Evolutionary conservation across 2,797 vertebrate genomes (phyloP).

Genomic region (Propithecus perrieri): DNA sequence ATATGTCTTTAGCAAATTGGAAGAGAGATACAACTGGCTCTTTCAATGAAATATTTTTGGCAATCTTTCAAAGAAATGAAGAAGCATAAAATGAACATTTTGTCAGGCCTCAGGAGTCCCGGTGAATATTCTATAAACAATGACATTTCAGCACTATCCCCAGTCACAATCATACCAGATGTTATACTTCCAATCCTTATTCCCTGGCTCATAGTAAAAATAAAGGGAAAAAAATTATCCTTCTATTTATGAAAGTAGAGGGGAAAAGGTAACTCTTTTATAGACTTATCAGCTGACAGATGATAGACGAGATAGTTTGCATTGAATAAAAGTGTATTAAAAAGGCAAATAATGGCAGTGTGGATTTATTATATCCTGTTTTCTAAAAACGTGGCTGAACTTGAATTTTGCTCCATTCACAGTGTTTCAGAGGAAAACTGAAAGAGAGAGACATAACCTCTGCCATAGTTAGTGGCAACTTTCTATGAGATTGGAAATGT

Average conservation of each 20-base stretch:
- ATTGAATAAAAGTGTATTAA: constrained; percentile 63
- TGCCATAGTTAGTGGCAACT: constrained; percentile 83
- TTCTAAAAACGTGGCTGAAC: constrained; percentile 72
- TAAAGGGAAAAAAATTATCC: constrained; percentile 32
- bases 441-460: constrained; percentile 83
- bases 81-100: neutral
- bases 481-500: constrained; percentile 84
- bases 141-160: constrained; percentile 55
- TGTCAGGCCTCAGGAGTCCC: constrained; percentile 66
- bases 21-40: constrained; percentile 63
- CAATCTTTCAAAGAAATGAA: constrained; percentile 75
- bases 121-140: constrained; percentile 76
- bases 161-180: constrained; percentile 73
- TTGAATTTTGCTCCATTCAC: constrained; percentile 79
- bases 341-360: constrained; percentile 64
- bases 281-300: constrained; percentile 65
- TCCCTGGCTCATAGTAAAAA: constrained; percentile 51
- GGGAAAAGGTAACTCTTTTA: constrained; percentile 58
- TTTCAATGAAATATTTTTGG: constrained; percentile 68
- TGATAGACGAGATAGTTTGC: constrained; percentile 48
- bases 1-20: constrained; percentile 53
- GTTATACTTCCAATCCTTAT: constrained; percentile 62
- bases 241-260: neutral
- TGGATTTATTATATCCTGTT: constrained; percentile 72
- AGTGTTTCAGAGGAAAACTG: constrained; percentile 79